These are phyloP conservation scores for Podarcis raffonei DNA, from an alignment of 2,113 vertebrate genomes.

Conservation along the genomic window DNA sequence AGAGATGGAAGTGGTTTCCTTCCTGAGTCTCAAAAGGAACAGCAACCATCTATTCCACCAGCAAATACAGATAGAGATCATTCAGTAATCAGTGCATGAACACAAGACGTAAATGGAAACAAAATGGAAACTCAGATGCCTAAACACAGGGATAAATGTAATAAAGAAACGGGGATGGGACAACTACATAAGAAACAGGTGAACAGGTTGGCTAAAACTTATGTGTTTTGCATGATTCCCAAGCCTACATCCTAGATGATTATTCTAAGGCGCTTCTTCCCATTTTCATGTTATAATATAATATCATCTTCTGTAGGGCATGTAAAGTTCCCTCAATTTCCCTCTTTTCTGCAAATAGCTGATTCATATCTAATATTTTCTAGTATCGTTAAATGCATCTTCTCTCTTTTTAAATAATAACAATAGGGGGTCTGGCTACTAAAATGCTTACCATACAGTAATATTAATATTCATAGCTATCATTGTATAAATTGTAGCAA, in stretches of 20 bases:
- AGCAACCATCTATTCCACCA: too few species aligned
- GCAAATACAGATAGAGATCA: too few species aligned
- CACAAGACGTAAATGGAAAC: too few species aligned
- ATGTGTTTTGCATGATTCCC: too few species aligned
- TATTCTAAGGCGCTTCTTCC: not conserved
- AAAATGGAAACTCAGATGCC: too few species aligned
- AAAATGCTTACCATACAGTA: not conserved
- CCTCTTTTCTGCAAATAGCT: not conserved
- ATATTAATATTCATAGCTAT: constrained; percentile 31
- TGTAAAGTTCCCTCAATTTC: not conserved
- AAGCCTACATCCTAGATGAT: not conserved
- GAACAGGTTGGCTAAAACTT: not conserved
- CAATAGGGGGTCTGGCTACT: constrained; percentile 4
- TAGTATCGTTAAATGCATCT: not conserved
- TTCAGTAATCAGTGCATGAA: too few species aligned
- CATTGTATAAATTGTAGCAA: constrained; percentile 46
- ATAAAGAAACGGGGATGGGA: too few species aligned
- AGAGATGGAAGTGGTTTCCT: too few species aligned
- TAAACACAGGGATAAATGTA: too few species aligned
- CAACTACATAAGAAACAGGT: too few species aligned
- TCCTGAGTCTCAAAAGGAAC: too few species aligned
- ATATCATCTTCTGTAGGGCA: not conserved
- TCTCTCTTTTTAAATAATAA: constrained; percentile 9
- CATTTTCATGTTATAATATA: not conserved
- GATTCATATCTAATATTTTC: not conserved